Percentiles rank a stretch among this genome's conserved stretches.
These are phyloP conservation scores for Siphonodentalium dalli DNA, from an alignment of 2,888 invertebrate species.

Conservation along the genomic window DNA sequence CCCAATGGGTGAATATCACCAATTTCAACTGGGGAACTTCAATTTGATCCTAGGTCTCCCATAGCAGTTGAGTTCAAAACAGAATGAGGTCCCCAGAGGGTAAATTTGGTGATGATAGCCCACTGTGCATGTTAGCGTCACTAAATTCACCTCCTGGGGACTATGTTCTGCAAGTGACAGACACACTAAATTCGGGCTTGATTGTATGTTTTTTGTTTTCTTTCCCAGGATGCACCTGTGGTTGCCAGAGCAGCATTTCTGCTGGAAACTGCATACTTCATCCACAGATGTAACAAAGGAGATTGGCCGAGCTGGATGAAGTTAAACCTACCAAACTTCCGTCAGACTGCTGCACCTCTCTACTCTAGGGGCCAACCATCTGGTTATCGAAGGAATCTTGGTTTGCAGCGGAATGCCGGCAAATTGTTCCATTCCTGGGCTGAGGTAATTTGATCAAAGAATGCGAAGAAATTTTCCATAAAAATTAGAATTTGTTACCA, in stretches of 20 bases:
- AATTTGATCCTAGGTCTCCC: no score
- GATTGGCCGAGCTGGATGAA: conserved; percentile 99
- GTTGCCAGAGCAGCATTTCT: conserved; percentile 90
- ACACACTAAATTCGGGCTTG: neutral
- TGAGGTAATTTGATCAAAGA: conserved; percentile 70
- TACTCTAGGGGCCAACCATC: conserved; percentile 68
- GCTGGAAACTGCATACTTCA: conserved; percentile 94
- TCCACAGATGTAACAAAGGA: conserved; percentile 96
- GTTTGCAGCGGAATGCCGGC: conserved; percentile 88
- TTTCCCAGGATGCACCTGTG: conserved; percentile 89
- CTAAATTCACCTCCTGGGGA: no score
- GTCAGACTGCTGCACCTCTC: conserved; percentile 56
- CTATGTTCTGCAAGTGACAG: no score
- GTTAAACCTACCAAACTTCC: conserved; percentile 78
- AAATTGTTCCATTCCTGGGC: conserved; percentile 98
- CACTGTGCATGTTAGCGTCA: no score
- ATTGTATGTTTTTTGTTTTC: neutral
- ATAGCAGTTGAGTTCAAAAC: no score
- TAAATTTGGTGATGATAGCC: no score
- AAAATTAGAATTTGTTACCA: neutral
- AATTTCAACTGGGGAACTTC: no score
- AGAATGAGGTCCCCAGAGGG: no score
- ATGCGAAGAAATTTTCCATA: neutral
- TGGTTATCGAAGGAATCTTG: conserved; percentile 69
- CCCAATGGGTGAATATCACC: no score